Conservation (phyloP, 1,140 invertebrate species). For the Drosophila burlai region DNA sequence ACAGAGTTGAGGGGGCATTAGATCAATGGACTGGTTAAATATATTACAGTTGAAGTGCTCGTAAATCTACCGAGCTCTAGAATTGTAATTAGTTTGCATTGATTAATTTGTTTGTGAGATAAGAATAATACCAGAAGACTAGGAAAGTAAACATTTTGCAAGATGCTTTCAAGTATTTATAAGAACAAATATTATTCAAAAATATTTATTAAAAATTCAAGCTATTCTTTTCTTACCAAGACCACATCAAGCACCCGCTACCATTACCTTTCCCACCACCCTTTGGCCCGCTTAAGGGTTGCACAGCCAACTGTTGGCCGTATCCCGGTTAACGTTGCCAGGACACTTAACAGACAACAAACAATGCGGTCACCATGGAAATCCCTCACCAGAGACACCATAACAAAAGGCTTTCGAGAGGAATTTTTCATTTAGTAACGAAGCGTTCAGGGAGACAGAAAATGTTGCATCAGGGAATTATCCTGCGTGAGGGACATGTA, state of each 20-base stretch:
- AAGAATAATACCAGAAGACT: background rate
- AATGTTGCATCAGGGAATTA: slow-evolving; percentile 82
- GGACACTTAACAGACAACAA: slow-evolving; percentile 32
- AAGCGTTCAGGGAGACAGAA: background rate
- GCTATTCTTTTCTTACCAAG: background rate
- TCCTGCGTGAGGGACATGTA: slow-evolving; percentile 78
- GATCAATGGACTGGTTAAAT: slow-evolving; percentile 2
- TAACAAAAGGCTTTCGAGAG: slow-evolving; percentile 26
- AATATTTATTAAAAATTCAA: background rate
- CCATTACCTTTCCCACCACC: slow-evolving; percentile 2
- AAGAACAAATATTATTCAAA: background rate
- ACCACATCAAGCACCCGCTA: background rate
- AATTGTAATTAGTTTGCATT: background rate
- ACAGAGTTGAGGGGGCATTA: slow-evolving; percentile 1
- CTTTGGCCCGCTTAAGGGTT: background rate
- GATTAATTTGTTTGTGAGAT: background rate
- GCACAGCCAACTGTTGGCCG: slow-evolving; percentile 44
- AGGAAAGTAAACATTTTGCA: background rate
- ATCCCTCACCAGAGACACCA: slow-evolving; percentile 16
- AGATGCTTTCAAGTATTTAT: background rate
- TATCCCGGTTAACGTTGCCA: slow-evolving; percentile 31
- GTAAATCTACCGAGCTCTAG: background rate
- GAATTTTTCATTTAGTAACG: slow-evolving; percentile 31
- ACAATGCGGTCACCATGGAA: slow-evolving; percentile 46
- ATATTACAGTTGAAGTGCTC: background rate